A percentile compares a stretch with the other conserved stretches of the same genome.
phyloP scores from a whole-genome alignment of 2,888 invertebrate species.

The Diaprepes abbreviatus region DNA sequence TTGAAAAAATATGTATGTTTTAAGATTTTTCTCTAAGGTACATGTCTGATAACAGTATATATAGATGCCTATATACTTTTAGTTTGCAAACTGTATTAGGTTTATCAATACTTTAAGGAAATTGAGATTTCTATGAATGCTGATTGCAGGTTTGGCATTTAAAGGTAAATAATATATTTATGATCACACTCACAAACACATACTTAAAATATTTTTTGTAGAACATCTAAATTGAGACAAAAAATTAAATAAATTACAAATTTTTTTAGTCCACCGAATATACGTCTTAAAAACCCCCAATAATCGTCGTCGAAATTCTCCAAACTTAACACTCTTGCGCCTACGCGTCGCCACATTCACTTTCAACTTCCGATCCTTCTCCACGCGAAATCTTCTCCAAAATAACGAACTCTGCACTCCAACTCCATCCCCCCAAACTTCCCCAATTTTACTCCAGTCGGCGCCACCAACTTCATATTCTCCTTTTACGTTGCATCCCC shows the following conservation, averaged over 20 bases:
- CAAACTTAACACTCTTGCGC: constrained; percentile 33
- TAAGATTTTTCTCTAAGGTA: too few relatives aligned
- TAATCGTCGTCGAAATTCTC: constrained; percentile 18
- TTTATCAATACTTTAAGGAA: too few relatives aligned
- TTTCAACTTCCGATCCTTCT: constrained; percentile 23
- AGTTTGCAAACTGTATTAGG: too few relatives aligned
- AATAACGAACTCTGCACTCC: constrained; percentile 39
- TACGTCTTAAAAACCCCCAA: constrained; percentile 8
- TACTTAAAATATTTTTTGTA: too few relatives aligned
- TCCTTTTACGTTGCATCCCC: constrained; percentile 53
- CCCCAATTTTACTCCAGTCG: constrained; percentile 36
- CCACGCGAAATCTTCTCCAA: constrained; percentile 24
- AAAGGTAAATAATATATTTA: too few relatives aligned
- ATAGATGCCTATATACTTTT: too few relatives aligned
- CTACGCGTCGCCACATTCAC: constrained; percentile 46
- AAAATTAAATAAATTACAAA: not conserved
- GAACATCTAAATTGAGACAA: too few relatives aligned
- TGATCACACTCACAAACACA: too few relatives aligned
- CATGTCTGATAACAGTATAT: too few relatives aligned
- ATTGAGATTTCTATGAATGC: too few relatives aligned
- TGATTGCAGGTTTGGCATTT: too few relatives aligned
- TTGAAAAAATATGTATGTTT: too few relatives aligned
- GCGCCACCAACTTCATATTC: constrained; percentile 46
- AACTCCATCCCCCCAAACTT: constrained; percentile 40
- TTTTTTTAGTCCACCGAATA: not conserved